A percentile compares a stretch with the other conserved stretches of the same genome.
phyloP scores from a whole-genome alignment of 2,797 vertebrate species.

The Coregonus ussuriensis region DNA sequence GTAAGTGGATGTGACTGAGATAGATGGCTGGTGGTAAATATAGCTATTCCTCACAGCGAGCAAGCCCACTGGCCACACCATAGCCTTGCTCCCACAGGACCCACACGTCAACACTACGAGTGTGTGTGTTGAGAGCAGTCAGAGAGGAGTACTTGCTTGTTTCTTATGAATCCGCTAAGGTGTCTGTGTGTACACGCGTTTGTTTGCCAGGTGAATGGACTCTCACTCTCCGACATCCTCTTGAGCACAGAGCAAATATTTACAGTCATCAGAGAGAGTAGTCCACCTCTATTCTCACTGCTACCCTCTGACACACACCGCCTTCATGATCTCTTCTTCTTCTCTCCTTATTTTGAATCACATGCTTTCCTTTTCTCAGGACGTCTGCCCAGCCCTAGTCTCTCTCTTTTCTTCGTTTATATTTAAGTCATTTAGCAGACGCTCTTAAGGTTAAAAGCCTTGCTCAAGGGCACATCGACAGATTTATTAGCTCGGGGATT shows the following conservation, averaged over 20 bases:
- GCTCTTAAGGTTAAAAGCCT: too few relatives aligned
- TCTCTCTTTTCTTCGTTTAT: too few relatives aligned
- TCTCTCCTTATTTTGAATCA: constrained; percentile 36
- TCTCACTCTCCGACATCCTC: constrained; percentile 31
- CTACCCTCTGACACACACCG: not conserved
- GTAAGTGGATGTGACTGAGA: constrained; percentile 65
- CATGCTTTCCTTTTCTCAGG: constrained; percentile 20
- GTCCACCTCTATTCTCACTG: constrained; percentile 12
- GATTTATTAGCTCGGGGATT: too few relatives aligned
- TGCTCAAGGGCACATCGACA: too few relatives aligned
- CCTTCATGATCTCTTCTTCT: constrained; percentile 67
- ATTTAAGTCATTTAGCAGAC: too few relatives aligned
- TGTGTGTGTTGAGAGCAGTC: not conserved
- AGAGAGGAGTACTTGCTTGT: not conserved
- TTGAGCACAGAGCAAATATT: constrained; percentile 39
- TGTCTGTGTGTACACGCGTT: not conserved
- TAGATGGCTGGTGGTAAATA: constrained; percentile 69
- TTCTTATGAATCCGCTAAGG: not conserved
- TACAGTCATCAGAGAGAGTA: constrained; percentile 33
- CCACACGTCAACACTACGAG: constrained; percentile 22
- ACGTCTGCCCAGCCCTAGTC: too few relatives aligned
- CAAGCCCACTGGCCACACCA: constrained; percentile 61
- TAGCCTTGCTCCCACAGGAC: constrained; percentile 17
- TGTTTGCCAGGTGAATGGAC: constrained; percentile 37
- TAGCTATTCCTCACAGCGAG: constrained; percentile 65